A percentile compares a stretch with the other conserved stretches of the same genome.
These are phyloP conservation scores for Amphilophus citrinellus DNA, from an alignment of 2,113 vertebrate genomes.

Conservation along the genomic window DNA sequence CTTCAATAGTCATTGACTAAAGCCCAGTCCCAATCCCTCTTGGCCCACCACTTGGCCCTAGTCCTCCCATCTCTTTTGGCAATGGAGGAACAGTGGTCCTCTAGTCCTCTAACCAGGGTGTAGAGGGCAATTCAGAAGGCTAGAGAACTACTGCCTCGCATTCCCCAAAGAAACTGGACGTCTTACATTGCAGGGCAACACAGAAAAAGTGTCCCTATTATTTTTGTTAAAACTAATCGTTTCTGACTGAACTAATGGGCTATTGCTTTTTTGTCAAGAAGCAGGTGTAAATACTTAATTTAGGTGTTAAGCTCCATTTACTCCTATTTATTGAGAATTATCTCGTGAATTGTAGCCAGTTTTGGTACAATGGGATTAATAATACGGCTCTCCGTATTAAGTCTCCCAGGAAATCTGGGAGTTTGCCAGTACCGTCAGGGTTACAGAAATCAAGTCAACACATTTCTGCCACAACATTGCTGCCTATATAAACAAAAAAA, in stretches of 20 bases:
- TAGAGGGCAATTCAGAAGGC: background rate
- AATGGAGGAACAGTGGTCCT: background rate
- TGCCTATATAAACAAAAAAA: background rate
- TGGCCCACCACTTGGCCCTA: constrained; percentile 2
- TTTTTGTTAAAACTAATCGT: background rate
- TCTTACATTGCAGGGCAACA: background rate
- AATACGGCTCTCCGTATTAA: background rate
- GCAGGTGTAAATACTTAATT: background rate
- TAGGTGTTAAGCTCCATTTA: background rate
- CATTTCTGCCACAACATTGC: background rate
- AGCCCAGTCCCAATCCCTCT: constrained; percentile 1
- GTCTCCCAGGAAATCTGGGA: background rate
- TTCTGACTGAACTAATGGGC: background rate
- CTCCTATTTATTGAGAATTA: background rate
- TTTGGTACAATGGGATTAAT: background rate
- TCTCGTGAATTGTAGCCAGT: background rate
- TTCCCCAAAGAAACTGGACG: background rate
- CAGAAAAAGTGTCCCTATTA: background rate
- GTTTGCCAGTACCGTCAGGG: background rate
- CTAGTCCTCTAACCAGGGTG: background rate
- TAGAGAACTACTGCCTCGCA: background rate
- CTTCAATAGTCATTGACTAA: constrained; percentile 5
- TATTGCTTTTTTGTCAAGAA: background rate
- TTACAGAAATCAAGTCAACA: background rate
- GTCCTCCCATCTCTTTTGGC: constrained; percentile 1